Base-by-base conservation (phyloP, 2,888 invertebrate species). In the Perdita meconis region DNA sequence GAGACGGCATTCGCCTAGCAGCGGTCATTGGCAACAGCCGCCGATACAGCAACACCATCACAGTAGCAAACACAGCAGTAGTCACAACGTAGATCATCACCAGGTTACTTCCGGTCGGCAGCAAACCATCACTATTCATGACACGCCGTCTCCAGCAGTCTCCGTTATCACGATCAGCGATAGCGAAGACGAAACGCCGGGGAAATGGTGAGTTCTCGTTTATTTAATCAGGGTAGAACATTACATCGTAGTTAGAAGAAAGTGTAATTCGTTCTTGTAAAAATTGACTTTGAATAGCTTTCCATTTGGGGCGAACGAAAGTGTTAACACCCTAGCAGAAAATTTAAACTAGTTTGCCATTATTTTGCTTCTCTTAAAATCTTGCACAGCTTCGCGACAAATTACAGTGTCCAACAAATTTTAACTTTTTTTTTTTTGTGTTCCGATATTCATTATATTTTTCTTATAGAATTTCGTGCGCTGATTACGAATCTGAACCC, bases 81-180 rank as follows among this genome's bases (percentile, higher is more conserved):
- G 64, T 82, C 82, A 85, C 24, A 85, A 78, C 34, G 77, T 77
- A 26, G 92, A 93, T 76, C 92, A 92, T 81, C 92, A 92, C 83
- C 91, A 91, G 80, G 91, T 90, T 38, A 87, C 91, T 1, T 89
- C 92, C 57, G 92, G 92, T 44, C 93, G 94, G 55, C 96, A 96
- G 87, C 98, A 97, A 90, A 98, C 98, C 16, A 98, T 98, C 90
- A 98, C 98, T 69, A 98, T 98, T 88, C 95, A 97, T 84, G 98
- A 98, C 93, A 98, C 98, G 30, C 98, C 98, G 0, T 98, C 98
- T 36, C 98, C 98, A 2, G 96, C 98, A 53, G 97, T 97, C 60
- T 97, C 98, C 69, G 98, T 98, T 86, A 98, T 99, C 90, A 98
- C 98, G 50, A 98, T 98, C 88, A 97, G 97, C 19, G 98, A 98